These are phyloP conservation scores for Caenorhabditis doughertyi DNA, from an alignment of 2,888 invertebrate genomes.

Conservation along the genomic window DNA sequence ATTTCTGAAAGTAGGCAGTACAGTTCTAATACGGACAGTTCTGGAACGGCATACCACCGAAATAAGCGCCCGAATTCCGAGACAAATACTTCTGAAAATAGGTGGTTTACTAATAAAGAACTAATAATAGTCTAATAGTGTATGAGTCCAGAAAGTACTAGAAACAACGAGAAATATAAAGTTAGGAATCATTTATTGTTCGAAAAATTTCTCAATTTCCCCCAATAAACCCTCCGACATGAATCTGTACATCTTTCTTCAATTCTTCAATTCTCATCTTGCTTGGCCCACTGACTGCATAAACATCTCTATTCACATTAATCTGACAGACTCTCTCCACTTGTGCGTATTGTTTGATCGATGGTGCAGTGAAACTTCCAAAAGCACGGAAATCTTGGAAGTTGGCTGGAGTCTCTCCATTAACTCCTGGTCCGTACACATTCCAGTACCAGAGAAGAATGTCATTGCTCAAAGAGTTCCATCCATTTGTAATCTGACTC, in stretches of 20 bases:
- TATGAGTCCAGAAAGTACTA: too few species aligned
- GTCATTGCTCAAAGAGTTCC: conserved; percentile 52
- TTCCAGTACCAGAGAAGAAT: conserved; percentile 73
- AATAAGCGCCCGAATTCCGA: too few species aligned
- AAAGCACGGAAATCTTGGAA: conserved; percentile 72
- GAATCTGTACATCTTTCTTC: conserved; percentile 30
- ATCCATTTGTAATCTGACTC: conserved; percentile 71
- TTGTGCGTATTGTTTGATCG: conserved; percentile 73
- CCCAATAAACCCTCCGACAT: conserved; percentile 33
- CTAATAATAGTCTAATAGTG: too few species aligned
- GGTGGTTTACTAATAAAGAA: too few species aligned
- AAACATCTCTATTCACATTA: conserved; percentile 66
- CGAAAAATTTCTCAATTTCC: conserved; percentile 6
- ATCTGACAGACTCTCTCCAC: conserved; percentile 67
- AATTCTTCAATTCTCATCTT: conserved; percentile 34
- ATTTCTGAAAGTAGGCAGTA: too few species aligned
- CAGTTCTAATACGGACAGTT: too few species aligned
- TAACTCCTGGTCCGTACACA: conserved; percentile 68
- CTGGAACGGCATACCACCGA: too few species aligned
- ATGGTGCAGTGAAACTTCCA: conserved; percentile 68
- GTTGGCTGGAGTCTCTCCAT: conserved; percentile 67
- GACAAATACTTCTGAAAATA: too few species aligned
- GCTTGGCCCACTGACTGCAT: conserved; percentile 46
- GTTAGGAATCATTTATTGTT: too few species aligned
- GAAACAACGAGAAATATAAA: too few species aligned